Conservation (phyloP, 2,888 invertebrate genomes). For the Microctonus aethiopoides region DNA sequence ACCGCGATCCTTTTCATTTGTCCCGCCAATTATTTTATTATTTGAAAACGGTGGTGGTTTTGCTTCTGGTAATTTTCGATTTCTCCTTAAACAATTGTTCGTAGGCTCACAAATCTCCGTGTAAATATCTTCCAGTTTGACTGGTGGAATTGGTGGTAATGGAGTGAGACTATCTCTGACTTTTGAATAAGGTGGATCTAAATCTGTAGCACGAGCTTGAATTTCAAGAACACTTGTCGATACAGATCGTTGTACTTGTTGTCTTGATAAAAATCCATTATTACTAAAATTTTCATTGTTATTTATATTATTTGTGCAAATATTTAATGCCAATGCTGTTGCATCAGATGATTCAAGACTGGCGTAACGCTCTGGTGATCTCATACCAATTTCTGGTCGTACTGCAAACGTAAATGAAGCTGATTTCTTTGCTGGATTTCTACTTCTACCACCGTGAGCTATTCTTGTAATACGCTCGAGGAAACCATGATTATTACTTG, state of each 20-base stretch:
- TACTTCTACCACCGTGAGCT: conserved; percentile 59
- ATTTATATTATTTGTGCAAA: background rate
- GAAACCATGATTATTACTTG: conserved; percentile 51
- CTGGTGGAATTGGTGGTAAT: conserved; percentile 56
- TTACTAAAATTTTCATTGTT: conserved; percentile 12
- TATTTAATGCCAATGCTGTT: conserved; percentile 49
- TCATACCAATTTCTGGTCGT: conserved; percentile 63
- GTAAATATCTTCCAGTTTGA: conserved; percentile 62
- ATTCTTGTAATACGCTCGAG: conserved; percentile 61
- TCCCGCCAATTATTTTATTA: conserved; percentile 39
- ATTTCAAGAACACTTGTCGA: conserved; percentile 63
- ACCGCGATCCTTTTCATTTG: conserved; percentile 57
- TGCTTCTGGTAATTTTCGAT: conserved; percentile 36
- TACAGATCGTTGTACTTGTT: conserved; percentile 61
- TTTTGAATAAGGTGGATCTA: conserved; percentile 65
- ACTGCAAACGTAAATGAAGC: conserved; percentile 64
- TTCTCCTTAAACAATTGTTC: conserved; percentile 32
- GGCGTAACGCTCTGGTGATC: conserved; percentile 61
- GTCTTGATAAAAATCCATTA: conserved; percentile 45
- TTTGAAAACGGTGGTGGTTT: conserved; percentile 50
- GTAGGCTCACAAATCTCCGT: conserved; percentile 63
- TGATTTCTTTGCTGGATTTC: conserved; percentile 63
- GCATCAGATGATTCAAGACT: conserved; percentile 60
- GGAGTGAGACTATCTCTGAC: conserved; percentile 63
- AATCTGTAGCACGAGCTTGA: conserved; percentile 49